Base-by-base conservation (phyloP, 2,113 vertebrate genomes). In the Oenanthe melanoleuca region DNA sequence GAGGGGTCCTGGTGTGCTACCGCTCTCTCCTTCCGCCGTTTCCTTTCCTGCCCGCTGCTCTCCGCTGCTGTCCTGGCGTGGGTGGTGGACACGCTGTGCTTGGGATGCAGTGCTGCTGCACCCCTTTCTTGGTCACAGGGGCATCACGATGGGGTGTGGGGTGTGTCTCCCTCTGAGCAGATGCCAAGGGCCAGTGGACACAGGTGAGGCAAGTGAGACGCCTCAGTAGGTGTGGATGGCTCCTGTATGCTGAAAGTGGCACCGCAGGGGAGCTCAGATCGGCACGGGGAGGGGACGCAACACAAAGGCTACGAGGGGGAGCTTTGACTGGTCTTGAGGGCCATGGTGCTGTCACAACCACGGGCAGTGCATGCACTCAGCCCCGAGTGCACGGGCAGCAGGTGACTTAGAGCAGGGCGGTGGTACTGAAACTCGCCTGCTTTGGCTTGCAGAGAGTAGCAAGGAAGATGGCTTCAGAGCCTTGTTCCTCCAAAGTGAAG, bases 111-210 rank as follows among this genome's bases (percentile, higher is more conserved):
- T 55, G 65, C n/a, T 38, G 29, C 65, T 21, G 56, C 56, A n/a
- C 29, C 40, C 13, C 14, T 63, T 63, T 29, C 20, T 79, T 0
- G 1, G 49, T 80, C 57, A 45, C 44, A 4, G 24, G 33, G 33
- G 14, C 38, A 33, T 52, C n/a, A 5, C 0, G 2, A 26, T 0
- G 4, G 19, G 11, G n/a, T 1, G 0, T 2, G 0, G 53, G 11
- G 11, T 8, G 12, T 1, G 0, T 42, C 56, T 61, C 11, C 4
- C 13, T 61, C 22, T 29, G 37, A 6, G 7, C 3, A 15, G 29
- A 28, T 4, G 16, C 69, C 0, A 0, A 29, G 59, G 59, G 9
- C 12, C 13, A 14, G 29, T 2, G 2, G 17, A 11, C 23, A 7
- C 1, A 15, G 22, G 18, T n/a, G 73, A 67, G 29, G 37, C 4